Base-by-base conservation (phyloP, 2,797 vertebrate species). In the Microctenopoma stevenorrisi region DNA sequence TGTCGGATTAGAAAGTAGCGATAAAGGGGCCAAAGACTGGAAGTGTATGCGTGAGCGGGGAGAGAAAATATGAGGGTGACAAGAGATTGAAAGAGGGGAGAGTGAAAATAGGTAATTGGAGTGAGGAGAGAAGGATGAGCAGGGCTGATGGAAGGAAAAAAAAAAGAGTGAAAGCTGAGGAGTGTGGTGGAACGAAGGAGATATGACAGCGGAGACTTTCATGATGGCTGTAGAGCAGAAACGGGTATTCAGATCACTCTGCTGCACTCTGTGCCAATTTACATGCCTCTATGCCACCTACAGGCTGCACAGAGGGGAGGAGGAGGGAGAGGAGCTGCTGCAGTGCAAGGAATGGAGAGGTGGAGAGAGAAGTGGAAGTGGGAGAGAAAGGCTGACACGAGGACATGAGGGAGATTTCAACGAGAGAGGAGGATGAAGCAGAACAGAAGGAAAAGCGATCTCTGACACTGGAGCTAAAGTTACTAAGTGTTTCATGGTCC, bases 161-260 rank as follows among this genome's bases (percentile, higher is more conserved):
- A 46, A 4, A 46, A 46, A 46, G 7, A 43, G 74, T 33, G 48
- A 71, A 68, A 64, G 70, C 71, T 8, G 18, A 67, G 65, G 69
- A 72, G 72, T 15, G 72, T 7, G 66, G 68, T 54, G 71, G 67
- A 86, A 80, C 65, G 65, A 70, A 79, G 70, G 66, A 62, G 64
- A 83, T 63, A 49, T 60, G 83, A 87, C 81, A 78, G 74, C 47
- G 13, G 68, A 75, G 74, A 79, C 76, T 78, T 88, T 88, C 82
- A 80, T 53, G 76, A 70, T 8, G 56, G 74, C 77, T 78, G 71
- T 64, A 40, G 74, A 82, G 80, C 76, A 85, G 64, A 77, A 76
- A 76, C 66, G 70, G 59, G 71, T 74, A 70, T 85, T 84, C 76
- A 70, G 78, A 80, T 81, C 68, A 60, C 76, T 85, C 73, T 51